Evolutionary conservation across 2,113 vertebrate species (phyloP).

Genomic region (Cheilinus undulatus): DNA sequence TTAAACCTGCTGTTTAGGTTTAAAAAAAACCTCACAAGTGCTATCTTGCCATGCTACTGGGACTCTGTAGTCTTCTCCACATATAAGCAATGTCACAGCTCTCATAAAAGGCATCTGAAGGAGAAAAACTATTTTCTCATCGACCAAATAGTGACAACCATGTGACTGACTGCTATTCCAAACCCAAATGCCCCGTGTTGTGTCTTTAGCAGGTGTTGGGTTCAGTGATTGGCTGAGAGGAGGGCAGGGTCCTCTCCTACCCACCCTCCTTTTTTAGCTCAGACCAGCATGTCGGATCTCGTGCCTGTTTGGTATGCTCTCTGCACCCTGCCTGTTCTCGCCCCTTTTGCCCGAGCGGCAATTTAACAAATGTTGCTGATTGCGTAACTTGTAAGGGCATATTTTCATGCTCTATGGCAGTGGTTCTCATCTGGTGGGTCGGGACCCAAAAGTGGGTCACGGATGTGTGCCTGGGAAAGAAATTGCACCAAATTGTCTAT

Average conservation of each 20-base stretch:
- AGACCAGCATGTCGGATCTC: conserved; percentile 23
- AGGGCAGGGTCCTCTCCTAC: conserved; percentile 63
- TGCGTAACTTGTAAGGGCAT: background rate
- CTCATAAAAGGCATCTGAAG: conserved; percentile 29
- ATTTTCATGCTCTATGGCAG: background rate
- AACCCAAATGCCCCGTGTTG: conserved; percentile 15
- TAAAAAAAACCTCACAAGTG: too few species aligned
- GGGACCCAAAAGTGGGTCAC: too few species aligned
- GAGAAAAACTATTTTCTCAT: conserved; percentile 9
- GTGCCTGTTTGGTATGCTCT: background rate
- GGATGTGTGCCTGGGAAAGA: too few species aligned
- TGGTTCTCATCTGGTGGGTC: too few species aligned
- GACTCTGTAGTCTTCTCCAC: background rate
- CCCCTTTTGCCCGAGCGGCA: background rate
- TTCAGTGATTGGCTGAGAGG: conserved; percentile 70
- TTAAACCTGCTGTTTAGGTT: too few species aligned
- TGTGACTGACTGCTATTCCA: conserved; percentile 56
- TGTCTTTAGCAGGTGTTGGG: conserved; percentile 23
- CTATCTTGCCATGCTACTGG: too few species aligned
- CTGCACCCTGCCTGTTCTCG: background rate
- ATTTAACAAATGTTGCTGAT: conserved; percentile 3
- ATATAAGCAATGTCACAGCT: conserved; percentile 7
- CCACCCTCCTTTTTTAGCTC: conserved; percentile 61
- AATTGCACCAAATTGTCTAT: too few species aligned
- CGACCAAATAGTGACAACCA: conserved; percentile 19